Conservation (phyloP, 2,113 vertebrate genomes). For the Pterocles orientalis region DNA sequence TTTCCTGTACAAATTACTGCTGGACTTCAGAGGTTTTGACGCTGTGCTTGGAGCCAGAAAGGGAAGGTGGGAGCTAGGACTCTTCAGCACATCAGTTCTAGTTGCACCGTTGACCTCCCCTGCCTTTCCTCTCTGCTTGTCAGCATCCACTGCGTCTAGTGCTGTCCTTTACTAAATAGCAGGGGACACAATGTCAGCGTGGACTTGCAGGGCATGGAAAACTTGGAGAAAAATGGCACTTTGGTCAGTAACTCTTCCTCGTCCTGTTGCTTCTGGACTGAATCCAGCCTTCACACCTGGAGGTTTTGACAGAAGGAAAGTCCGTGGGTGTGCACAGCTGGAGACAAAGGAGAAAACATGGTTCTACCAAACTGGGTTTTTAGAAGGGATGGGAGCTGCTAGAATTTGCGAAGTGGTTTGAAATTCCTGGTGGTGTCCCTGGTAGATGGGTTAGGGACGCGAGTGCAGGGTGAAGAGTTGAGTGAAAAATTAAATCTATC, state of each 20-base stretch:
- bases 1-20: not conserved
- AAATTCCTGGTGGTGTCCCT: not conserved
- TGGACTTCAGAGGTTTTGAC: not conserved
- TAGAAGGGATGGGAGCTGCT: not conserved
- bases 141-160: not conserved
- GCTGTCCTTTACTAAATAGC: not conserved
- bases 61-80: not conserved
- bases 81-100: not conserved
- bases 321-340: not conserved
- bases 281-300: not conserved
- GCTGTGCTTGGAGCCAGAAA: not conserved
- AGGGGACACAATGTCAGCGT: accelerated
- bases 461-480: not conserved
- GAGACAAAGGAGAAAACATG: not conserved
- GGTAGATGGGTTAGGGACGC: not conserved
- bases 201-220: not conserved
- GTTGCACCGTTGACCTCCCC: not conserved
- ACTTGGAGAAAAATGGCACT: not conserved
- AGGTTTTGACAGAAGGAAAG: not conserved
- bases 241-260: not conserved
- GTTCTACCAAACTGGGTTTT: not conserved
- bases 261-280: not conserved
- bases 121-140: not conserved
- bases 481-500: not conserved
- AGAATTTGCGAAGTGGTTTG: not conserved